Conservation (phyloP, 2,113 vertebrate genomes). For the Gobius niger region DNA sequence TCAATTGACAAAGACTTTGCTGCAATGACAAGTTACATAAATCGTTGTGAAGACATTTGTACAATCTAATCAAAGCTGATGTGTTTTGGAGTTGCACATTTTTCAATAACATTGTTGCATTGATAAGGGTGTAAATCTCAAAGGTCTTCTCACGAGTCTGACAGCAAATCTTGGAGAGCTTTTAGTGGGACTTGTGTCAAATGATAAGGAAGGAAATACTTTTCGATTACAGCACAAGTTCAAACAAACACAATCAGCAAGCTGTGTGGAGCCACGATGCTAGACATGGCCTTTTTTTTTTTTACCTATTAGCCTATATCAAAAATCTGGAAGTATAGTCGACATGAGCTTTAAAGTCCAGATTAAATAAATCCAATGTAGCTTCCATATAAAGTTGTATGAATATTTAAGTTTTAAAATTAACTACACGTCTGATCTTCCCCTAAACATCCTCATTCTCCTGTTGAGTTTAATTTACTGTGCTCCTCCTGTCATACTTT, state of each 20-base stretch:
- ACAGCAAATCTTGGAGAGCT: slow-evolving; percentile 58
- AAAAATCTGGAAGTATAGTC: too few relatives aligned
- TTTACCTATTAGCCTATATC: too few relatives aligned
- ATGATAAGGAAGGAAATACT: slow-evolving; percentile 45
- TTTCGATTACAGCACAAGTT: not conserved
- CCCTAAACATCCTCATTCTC: slow-evolving; percentile 12
- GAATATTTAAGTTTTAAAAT: slow-evolving; percentile 14
- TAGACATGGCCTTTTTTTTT: not conserved
- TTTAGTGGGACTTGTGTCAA: slow-evolving; percentile 40
- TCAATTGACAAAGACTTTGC: too few relatives aligned
- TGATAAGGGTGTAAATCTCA: slow-evolving; percentile 35
- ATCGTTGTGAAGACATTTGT: not conserved
- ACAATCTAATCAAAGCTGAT: not conserved
- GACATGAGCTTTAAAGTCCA: not conserved
- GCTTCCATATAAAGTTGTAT: not conserved
- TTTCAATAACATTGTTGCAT: slow-evolving; percentile 32
- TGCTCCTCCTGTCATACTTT: slow-evolving; percentile 34
- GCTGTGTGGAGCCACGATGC: not conserved
- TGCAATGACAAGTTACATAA: not conserved
- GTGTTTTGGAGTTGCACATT: not conserved
- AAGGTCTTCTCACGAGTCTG: slow-evolving; percentile 63
- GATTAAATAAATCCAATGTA: not conserved
- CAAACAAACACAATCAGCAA: not conserved
- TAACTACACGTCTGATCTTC: not conserved
- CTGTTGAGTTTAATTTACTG: slow-evolving; percentile 14